These are phyloP conservation scores for Rhegmatorhina hoffmannsi DNA, from an alignment of 2,113 vertebrate species.

Conservation along the genomic window DNA sequence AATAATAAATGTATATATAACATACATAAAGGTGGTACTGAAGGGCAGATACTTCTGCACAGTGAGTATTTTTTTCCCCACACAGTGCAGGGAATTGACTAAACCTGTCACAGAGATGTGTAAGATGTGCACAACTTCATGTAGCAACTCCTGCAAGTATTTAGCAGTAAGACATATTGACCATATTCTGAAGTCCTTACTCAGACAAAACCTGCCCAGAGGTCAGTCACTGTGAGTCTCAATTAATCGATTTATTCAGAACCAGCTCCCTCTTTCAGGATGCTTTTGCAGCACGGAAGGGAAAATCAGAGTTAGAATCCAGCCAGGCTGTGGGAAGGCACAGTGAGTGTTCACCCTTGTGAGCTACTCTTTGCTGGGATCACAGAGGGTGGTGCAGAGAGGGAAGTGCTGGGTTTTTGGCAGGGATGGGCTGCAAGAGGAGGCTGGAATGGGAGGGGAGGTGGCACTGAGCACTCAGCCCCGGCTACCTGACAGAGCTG, in stretches of 20 bases:
- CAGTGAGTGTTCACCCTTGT: accelerated
- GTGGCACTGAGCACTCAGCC: not conserved
- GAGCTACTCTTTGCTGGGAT: not conserved
- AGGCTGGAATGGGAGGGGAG: not conserved
- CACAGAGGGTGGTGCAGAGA: not conserved
- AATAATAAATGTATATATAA: not conserved
- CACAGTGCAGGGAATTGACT: not conserved
- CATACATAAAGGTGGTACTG: not conserved
- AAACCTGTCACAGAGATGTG: not conserved
- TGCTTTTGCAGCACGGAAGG: not conserved
- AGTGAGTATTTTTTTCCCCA: not conserved
- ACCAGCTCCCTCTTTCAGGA: not conserved
- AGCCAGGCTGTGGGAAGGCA: not conserved
- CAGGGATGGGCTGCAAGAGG: not conserved
- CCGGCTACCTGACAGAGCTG: slow-evolving; percentile 28
- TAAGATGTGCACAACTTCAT: not conserved
- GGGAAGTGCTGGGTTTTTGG: not conserved
- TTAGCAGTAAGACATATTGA: slow-evolving; percentile 19
- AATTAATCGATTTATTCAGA: not conserved
- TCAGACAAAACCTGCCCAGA: slow-evolving; percentile 14
- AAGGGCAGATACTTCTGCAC: not conserved
- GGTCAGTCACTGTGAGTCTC: not conserved
- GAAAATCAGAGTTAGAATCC: not conserved
- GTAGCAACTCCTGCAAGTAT: not conserved
- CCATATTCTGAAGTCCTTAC: not conserved